Evolutionary conservation across 2,797 vertebrate species (phyloP), one percentile per base, ranked within the genome.

Genomic region (Sebastes jordani): DNA sequence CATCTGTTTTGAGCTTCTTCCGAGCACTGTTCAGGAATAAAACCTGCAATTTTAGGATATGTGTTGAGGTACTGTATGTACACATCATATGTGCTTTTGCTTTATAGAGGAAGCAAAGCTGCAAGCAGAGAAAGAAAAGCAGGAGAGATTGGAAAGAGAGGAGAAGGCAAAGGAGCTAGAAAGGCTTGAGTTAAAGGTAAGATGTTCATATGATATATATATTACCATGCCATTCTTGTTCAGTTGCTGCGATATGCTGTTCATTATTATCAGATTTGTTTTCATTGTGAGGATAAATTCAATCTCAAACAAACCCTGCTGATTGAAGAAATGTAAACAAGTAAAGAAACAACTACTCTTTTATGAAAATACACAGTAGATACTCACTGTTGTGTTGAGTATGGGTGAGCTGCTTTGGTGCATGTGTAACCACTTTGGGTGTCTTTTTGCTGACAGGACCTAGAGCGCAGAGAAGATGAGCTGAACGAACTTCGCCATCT

Each of bases 131-230:
- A 91, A 60, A 89, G 95, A 97, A 83, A 95, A 96, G 86, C 90
- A 88, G 81, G 96, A 95, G 78, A 96, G 93, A 42, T 72, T 95
- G 71, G 95, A 97, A 87, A 94, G 71, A 69, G 92, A 97, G 77
- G 93, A 78, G 52, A 89, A 94, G 20, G 86, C 96, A 72, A 84
- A 71, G 65, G 96, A 94, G 80, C 88, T 95, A 61, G 74, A 90
- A 42, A 91, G 62, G 4, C 96, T 99, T 1, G 95, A 97, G 78
- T 89, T 93, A 54, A 98, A 97, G 94, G 98, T 98, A 63, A 52
- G 29, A 13, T 16, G 5, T 18, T 8, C 56, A n/a, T 6, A 10
- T 23, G 22, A n/a, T 70, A 49, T 18, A 49, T 42, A 42, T 7
- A 46, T 62, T 30, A 29, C 4, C 16, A 36, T 25, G 46, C 7